These are phyloP conservation scores for Pterostichus niger DNA, from an alignment of 2,888 invertebrate species.

Conservation along the genomic window DNA sequence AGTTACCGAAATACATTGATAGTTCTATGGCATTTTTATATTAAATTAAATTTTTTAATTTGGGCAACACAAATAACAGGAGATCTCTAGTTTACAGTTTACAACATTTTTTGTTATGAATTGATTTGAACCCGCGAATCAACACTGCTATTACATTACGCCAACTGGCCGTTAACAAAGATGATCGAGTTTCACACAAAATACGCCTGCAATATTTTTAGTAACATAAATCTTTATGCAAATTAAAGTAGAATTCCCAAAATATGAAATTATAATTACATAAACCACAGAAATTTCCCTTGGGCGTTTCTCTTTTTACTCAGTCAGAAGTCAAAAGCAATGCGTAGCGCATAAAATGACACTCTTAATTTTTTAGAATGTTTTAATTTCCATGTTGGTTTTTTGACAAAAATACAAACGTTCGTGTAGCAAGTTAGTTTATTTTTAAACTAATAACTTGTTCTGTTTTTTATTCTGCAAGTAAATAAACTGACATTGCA, in stretches of 20 bases:
- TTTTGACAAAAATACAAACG: constrained; percentile 11
- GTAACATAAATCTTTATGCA: constrained; percentile 52
- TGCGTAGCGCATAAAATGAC: constrained; percentile 24
- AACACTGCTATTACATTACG: no score
- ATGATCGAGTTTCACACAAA: constrained; percentile 8
- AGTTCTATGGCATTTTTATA: no score
- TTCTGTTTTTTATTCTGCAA: constrained; percentile 34
- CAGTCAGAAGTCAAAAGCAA: constrained; percentile 32
- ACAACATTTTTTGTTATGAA: no score
- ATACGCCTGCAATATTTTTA: not conserved
- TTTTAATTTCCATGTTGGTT: constrained; percentile 4
- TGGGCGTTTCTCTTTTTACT: constrained; percentile 34
- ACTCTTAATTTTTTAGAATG: constrained; percentile 31
- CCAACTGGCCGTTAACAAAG: not conserved
- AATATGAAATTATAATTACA: constrained; percentile 57
- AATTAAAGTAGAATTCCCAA: constrained; percentile 54
- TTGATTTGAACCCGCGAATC: no score
- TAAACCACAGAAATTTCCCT: constrained; percentile 48
- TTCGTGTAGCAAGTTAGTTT: not conserved
- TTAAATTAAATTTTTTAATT: no score
- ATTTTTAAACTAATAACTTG: constrained; percentile 47
- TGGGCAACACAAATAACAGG: no score
- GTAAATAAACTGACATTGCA: constrained; percentile 40
- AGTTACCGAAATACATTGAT: no score
- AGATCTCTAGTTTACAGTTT: no score